Conservation (phyloP, 2,113 vertebrate genomes). For the Melospiza melodia region DNA sequence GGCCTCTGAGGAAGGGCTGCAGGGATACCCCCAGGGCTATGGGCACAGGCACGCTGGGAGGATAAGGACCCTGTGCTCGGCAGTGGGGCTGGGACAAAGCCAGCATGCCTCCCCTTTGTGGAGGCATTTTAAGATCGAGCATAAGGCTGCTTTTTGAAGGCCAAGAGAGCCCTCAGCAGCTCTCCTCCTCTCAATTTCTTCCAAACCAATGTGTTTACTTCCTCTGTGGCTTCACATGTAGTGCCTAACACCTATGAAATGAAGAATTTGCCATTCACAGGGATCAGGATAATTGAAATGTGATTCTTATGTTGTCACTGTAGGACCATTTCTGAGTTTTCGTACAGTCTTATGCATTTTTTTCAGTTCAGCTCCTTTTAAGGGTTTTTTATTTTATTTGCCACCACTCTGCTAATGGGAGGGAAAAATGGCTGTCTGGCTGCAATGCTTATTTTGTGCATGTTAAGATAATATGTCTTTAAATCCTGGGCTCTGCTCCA, state of each 20-base stretch:
- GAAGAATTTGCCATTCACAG: not conserved
- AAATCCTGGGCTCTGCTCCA: not conserved
- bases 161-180: rapidly evolving
- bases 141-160: not conserved
- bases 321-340: not conserved
- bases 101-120: rapidly evolving
- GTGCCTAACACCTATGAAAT: rapidly evolving
- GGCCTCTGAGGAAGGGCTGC: not conserved
- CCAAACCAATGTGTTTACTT: not conserved
- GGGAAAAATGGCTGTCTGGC: not conserved
- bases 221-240: not conserved
- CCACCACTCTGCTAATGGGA: not conserved
- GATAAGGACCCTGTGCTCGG: not conserved
- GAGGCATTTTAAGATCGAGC: not conserved
- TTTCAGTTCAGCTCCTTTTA: not conserved
- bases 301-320: not conserved
- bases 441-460: not conserved
- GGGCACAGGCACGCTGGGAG: rapidly evolving
- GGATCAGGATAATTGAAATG: not conserved
- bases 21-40: not conserved
- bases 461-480: not conserved
- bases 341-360: not conserved
- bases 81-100: not conserved
- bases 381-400: not conserved
- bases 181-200: not conserved